Base-by-base conservation (phyloP, 2,888 invertebrate species). In the Dicranocentrus wangi region DNA sequence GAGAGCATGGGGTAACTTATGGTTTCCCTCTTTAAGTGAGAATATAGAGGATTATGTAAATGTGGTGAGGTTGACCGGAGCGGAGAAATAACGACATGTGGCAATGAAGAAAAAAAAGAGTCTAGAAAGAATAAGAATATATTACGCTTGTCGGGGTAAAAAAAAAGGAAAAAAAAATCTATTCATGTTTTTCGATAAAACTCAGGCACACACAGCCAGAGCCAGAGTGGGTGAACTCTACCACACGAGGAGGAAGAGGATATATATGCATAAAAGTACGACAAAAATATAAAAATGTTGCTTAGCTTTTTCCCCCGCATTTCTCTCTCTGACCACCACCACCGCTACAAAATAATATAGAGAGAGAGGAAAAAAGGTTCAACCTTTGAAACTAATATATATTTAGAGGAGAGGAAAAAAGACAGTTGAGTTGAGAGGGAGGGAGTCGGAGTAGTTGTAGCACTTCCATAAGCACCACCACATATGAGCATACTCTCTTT, bases 1-100 rank as follows among this genome's bases (percentile, higher is more conserved):
- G 25, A 13, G 23, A 1, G 17, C 42, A 25, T n/a, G 2, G 68
- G 51, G 27, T 68, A 68, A 68, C 68, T 47, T 68, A 68, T 68
- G 68, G 68, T 68, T 68, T 68, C 51, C 51, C 27, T 28, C n/a
- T 43, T 47, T 51, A 68, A 68, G 51, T 69, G 73, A 65, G 68
- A 81, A 69, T 69, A 71, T 73, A 69, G 63, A 61, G 63, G 53
- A 75, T 53, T 51, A 51, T 55, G 65, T 65, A 65, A 65, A 68
- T 32, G 70, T 42, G 51, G 70, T 70, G 68, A 76, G 68, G 76
- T 43, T 65, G 66, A 65, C 53, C 53, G 58, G 63, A 55, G 28
- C 28, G 65, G 66, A 76, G 47, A 65, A 53, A 66, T 51, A 68
- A 68, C 68, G 68, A 51, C 68, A 68, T 68, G 68, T 51, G 65